Base-by-base conservation (phyloP, 2,888 invertebrate genomes). In the Rotaria sp. region DNA sequence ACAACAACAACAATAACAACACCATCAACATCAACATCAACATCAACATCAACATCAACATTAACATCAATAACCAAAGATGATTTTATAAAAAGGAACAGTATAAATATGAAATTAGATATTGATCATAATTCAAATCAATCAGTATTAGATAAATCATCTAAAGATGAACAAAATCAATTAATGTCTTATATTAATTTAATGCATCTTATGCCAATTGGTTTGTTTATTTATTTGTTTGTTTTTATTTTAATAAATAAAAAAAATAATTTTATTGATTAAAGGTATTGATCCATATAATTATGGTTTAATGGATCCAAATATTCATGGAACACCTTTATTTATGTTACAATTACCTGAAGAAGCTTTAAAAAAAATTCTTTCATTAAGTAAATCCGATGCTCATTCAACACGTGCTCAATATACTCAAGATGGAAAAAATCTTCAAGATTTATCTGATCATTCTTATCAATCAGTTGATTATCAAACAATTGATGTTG, bases 361-460 rank as follows among this genome's bases (percentile, higher is more conserved):
- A 5, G 75, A 80, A 26, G 75, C 75, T 24, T 41, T 80, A 41
- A 38, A 38, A 8, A 80, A 45, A 41, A 80, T 80, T 45, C 26
- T 80, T 24, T 45, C 38, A 38, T 38, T 45, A 45, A 80, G 24
- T 26, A 80, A 80, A 80, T 67, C 67, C 4, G 67, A 67, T 35
- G 45, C 38, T 38, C 38, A 80, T 45, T n/a, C 24, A 26, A 41
- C 75, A 38, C 38, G 41, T 80, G 38, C 75, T 38, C 75, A 80
- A 45, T 80, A 80, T n/a, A 80, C 75, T 11, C 75, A 80, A 80
- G 75, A 80, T 80, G 75, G 75, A 45, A 80, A 80, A 80, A 38
- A 8, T 41, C 38, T 38, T 38, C 38, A 80, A 41, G 8, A 80
- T 41, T 45, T 80, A 45, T 18, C 24, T 41, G 45, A 80, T 41